These are phyloP conservation scores for Ashinkailepas kermadecensis DNA, from an alignment of 2,888 invertebrate genomes.

Conservation along the genomic window DNA sequence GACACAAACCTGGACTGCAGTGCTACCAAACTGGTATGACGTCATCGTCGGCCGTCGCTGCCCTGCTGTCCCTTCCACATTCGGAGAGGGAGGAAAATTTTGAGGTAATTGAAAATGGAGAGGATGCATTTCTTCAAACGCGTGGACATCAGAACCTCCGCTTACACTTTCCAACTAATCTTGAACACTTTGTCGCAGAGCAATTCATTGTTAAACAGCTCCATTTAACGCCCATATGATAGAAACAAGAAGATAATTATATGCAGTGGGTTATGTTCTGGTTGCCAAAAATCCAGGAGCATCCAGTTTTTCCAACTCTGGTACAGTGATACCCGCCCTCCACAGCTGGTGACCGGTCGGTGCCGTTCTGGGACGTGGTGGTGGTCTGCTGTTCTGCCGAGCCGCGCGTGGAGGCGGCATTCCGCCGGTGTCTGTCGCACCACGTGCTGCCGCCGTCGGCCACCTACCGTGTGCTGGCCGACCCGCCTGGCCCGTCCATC, in stretches of 20 bases:
- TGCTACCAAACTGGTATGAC: too few relatives aligned
- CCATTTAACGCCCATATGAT: not conserved
- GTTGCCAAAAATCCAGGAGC: not conserved
- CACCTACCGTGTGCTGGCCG: slow-evolving; percentile 27
- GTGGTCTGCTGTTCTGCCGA: slow-evolving; percentile 30
- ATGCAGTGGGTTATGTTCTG: not conserved
- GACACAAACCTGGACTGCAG: too few relatives aligned
- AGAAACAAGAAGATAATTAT: not conserved
- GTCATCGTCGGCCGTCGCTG: too few relatives aligned
- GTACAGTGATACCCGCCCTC: not conserved
- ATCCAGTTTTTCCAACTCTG: not conserved
- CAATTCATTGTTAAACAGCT: too few relatives aligned
- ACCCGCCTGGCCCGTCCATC: slow-evolving; percentile 29
- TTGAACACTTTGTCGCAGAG: too few relatives aligned
- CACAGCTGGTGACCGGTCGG: not conserved
- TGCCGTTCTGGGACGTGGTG: slow-evolving; percentile 32
- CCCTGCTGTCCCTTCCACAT: too few relatives aligned
- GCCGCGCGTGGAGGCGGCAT: slow-evolving; percentile 6
- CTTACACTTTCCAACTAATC: too few relatives aligned
- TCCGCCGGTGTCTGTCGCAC: not conserved
- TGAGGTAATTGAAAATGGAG: too few relatives aligned
- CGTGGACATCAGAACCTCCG: too few relatives aligned
- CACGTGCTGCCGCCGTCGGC: not conserved
- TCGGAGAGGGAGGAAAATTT: too few relatives aligned
- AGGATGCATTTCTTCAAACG: too few relatives aligned